These are phyloP conservation scores for Tetraodon nigroviridis DNA, from an alignment of 2,113 vertebrate genomes.

Conservation along the genomic window DNA sequence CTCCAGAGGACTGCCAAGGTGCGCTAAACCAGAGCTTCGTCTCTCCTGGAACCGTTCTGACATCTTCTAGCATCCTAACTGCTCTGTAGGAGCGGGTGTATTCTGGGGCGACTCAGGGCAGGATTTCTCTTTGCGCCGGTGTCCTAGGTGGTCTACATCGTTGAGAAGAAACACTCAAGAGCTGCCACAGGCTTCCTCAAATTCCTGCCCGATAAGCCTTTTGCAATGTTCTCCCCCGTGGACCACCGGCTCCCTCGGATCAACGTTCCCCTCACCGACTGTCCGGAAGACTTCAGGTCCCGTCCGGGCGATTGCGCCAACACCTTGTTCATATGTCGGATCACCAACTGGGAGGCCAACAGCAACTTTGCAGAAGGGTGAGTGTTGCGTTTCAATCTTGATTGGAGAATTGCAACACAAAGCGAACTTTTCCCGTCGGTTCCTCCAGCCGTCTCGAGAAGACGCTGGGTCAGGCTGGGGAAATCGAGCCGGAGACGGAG, in stretches of 20 bases:
- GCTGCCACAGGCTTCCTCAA: constrained; percentile 90
- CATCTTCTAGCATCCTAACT: neutral
- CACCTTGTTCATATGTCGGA: constrained; percentile 89
- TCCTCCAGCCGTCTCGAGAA: constrained; percentile 80
- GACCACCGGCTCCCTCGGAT: constrained; percentile 93
- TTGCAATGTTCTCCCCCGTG: constrained; percentile 90
- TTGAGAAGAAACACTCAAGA: constrained; percentile 91
- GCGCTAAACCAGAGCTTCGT: constrained; percentile 28
- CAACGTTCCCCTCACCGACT: constrained; percentile 84
- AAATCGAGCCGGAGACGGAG: constrained; percentile 95
- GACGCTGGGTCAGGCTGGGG: constrained; percentile 91
- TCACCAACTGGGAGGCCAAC: constrained; percentile 86
- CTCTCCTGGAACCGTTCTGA: neutral
- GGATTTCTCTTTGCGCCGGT: neutral
- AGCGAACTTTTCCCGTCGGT: neutral
- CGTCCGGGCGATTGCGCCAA: constrained; percentile 81
- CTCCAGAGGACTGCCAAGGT: constrained; percentile 93
- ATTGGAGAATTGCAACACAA: neutral
- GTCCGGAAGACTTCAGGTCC: constrained; percentile 80
- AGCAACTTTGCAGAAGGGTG: constrained; percentile 93
- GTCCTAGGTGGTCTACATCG: constrained; percentile 88
- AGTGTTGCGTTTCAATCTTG: constrained; percentile 14
- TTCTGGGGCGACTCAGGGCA: no score
- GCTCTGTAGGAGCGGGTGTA: no score
- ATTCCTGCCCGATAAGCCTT: constrained; percentile 85